These are phyloP conservation scores for Mylabris phalerata DNA, from an alignment of 1,140 invertebrate species.

Conservation along the genomic window DNA sequence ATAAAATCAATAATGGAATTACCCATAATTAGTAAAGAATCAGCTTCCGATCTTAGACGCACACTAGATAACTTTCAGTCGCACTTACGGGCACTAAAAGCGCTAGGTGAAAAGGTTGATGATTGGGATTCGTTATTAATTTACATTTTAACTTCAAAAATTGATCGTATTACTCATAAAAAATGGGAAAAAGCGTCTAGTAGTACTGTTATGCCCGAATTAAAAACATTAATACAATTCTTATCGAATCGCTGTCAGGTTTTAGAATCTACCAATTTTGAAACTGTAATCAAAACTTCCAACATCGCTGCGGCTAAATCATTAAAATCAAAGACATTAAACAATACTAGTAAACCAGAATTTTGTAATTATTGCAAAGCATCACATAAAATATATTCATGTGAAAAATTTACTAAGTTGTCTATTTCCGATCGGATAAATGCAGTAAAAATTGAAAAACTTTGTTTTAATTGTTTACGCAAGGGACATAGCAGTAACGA, in stretches of 20 bases:
- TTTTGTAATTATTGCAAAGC: too few species aligned
- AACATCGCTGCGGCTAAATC: too few species aligned
- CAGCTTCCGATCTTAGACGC: too few species aligned
- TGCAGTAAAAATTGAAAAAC: too few species aligned
- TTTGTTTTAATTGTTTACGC: too few species aligned
- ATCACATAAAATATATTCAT: too few species aligned
- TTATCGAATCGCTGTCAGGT: neutral
- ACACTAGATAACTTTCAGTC: too few species aligned
- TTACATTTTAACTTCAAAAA: neutral
- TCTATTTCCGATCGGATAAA: too few species aligned
- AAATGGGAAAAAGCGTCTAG: constrained; percentile 1
- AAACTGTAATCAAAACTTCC: neutral
- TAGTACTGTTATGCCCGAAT: neutral
- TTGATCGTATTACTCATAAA: constrained; percentile 1
- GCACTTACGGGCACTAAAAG: neutral
- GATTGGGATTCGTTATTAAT: constrained; percentile 2
- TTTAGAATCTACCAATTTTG: neutral
- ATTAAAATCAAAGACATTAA: neutral
- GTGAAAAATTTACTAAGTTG: too few species aligned
- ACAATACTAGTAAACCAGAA: neutral
- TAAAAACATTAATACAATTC: neutral
- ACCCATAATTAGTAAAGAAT: too few species aligned
- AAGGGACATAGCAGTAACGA: too few species aligned
- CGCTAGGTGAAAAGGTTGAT: neutral
- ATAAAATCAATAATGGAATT: too few species aligned